A percentile compares a stretch with the other conserved stretches of the same genome.
Conservation (phyloP, 1,140 invertebrate species). For the Drosophila nigromelanica region DNA sequence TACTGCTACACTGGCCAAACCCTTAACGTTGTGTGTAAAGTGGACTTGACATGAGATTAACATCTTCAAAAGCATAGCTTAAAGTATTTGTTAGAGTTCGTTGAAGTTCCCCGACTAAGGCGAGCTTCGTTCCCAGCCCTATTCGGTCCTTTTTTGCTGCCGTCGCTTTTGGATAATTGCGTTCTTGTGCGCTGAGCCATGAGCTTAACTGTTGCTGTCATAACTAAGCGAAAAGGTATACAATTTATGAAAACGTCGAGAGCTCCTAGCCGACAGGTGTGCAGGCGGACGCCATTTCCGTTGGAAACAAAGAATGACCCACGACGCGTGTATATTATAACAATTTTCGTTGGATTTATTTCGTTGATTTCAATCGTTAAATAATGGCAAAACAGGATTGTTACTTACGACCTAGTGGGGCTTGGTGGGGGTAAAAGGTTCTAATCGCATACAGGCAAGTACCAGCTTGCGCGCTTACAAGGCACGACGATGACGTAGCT, state of each 20-base stretch:
- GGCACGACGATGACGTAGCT: slow-evolving; percentile 72
- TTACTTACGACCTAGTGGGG: slow-evolving; percentile 66
- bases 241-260: slow-evolving; percentile 77
- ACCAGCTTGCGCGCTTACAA: slow-evolving; percentile 49
- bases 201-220: slow-evolving; percentile 82
- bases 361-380: slow-evolving; percentile 77
- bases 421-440: slow-evolving; percentile 53
- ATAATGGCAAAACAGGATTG: slow-evolving; percentile 64
- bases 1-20: slow-evolving; percentile 45
- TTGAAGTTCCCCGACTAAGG: slow-evolving; percentile 52
- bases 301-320: slow-evolving; percentile 45
- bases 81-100: slow-evolving; percentile 81
- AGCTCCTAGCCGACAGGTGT: slow-evolving; percentile 39
- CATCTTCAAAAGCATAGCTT: slow-evolving; percentile 83
- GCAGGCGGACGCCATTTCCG: slow-evolving; percentile 9
- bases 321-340: slow-evolving; percentile 61
- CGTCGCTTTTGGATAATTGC: slow-evolving; percentile 76
- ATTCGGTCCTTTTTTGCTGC: slow-evolving; percentile 43
- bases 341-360: slow-evolving; percentile 78
- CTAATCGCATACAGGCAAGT: slow-evolving; percentile 60
- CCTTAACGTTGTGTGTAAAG: slow-evolving; percentile 81
- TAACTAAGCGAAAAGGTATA: slow-evolving; percentile 81
- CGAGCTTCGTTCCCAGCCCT: slow-evolving; percentile 16
- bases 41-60: slow-evolving; percentile 83
- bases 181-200: slow-evolving; percentile 81